Conservation (phyloP, 2,113 vertebrate genomes). For the Trogon surrucura region DNA sequence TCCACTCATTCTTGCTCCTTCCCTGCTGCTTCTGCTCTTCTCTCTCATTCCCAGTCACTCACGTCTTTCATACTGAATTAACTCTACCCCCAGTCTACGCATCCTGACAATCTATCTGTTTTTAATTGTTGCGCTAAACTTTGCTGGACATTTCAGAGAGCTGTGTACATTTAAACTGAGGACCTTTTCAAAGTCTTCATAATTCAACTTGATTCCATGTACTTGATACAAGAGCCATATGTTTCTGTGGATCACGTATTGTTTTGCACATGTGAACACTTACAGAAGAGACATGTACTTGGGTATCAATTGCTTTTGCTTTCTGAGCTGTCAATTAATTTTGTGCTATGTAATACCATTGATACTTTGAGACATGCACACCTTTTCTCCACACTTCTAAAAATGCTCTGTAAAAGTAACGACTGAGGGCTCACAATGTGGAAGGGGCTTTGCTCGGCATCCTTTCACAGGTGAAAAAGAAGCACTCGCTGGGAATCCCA, state of each 20-base stretch:
- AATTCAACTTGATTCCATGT: slow-evolving; percentile 62
- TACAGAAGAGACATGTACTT: neutral
- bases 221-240: slow-evolving; percentile 53
- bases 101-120: slow-evolving; percentile 57
- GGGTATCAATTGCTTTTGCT: neutral
- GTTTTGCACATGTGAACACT: slow-evolving; percentile 36
- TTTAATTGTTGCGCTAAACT: slow-evolving; percentile 59
- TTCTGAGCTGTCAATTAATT: slow-evolving; percentile 21
- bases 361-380: neutral
- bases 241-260: slow-evolving; percentile 41
- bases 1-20: neutral
- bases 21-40: slow-evolving; percentile 10
- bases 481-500: neutral
- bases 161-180: slow-evolving; percentile 20
- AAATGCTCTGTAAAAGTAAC: neutral
- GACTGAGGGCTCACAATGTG: neutral
- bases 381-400: neutral
- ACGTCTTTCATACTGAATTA: slow-evolving; percentile 56
- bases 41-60: slow-evolving; percentile 7
- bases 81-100: slow-evolving; percentile 1
- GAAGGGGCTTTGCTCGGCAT: neutral
- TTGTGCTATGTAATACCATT: neutral
- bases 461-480: neutral
- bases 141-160: slow-evolving; percentile 55
- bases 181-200: slow-evolving; percentile 57